A percentile compares a stretch with the other conserved stretches of the same genome.
phyloP scores from a whole-genome alignment of 2,113 vertebrate genomes.

The Synodontis membranacea region DNA sequence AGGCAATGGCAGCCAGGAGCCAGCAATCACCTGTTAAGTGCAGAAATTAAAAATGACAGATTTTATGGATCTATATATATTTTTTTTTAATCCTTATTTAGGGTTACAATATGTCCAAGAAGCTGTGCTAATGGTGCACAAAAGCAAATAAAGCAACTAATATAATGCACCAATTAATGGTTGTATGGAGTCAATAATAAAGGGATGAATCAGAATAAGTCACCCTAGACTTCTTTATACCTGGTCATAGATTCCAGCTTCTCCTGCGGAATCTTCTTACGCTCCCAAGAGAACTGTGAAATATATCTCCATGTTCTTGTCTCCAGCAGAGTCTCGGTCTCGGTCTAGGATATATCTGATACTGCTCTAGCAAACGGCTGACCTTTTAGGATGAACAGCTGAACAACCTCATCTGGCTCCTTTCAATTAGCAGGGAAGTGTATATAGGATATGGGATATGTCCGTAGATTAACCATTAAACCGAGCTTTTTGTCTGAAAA shows the following conservation, averaged over 20 bases:
- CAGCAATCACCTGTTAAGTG: slow-evolving; percentile 89
- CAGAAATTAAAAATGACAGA: neutral
- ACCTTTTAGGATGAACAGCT: neutral
- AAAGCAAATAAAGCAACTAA: neutral
- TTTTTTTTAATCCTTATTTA: no score
- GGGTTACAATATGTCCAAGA: neutral
- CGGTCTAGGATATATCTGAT: neutral
- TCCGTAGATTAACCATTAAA: neutral
- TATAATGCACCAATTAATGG: neutral
- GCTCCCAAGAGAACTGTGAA: neutral
- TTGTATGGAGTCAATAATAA: neutral
- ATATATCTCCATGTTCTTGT: neutral
- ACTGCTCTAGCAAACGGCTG: neutral
- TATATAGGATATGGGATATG: no score
- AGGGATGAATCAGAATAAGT: neutral
- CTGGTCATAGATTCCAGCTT: neutral
- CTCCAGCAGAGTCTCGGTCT: neutral
- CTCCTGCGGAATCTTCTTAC: neutral
- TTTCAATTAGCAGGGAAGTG: neutral
- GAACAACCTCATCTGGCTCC: neutral
- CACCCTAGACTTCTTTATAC: neutral
- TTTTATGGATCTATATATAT: neutral
- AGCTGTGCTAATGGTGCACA: neutral
- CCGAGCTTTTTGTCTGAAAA: neutral
- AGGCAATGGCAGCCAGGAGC: slow-evolving; percentile 96